A percentile compares a stretch with the other conserved stretches of the same genome.
These are phyloP conservation scores for Aplysia californica DNA, from an alignment of 1,140 invertebrate genomes.

Conservation along the genomic window DNA sequence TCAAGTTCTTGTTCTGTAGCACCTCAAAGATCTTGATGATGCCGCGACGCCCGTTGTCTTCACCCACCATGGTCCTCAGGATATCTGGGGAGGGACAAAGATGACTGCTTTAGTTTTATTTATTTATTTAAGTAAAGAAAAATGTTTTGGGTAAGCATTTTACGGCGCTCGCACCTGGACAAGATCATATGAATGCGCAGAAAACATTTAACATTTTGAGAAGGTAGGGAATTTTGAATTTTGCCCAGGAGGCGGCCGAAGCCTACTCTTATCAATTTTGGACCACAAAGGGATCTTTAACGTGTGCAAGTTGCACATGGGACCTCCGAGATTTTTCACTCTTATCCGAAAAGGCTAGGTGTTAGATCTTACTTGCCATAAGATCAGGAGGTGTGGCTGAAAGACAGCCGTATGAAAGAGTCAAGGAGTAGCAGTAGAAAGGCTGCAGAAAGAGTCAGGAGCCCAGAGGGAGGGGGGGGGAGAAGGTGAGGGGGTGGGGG, in stretches of 20 bases:
- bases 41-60: constrained; percentile 84
- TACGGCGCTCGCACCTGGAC: neutral
- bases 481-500: too few relatives aligned
- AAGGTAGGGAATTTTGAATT: neutral
- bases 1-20: constrained; percentile 85
- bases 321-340: too few relatives aligned
- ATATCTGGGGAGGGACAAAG: constrained; percentile 72
- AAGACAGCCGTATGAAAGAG: too few relatives aligned
- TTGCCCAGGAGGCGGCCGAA: neutral
- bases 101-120: neutral
- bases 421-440: too few relatives aligned
- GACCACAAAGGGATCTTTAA: too few relatives aligned
- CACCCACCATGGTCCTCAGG: constrained; percentile 84
- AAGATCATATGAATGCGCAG: neutral
- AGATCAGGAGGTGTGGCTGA: too few relatives aligned
- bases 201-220: neutral
- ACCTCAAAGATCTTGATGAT: constrained; percentile 88
- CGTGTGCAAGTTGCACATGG: too few relatives aligned
- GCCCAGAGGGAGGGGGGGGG: too few relatives aligned
- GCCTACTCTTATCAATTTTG: too few relatives aligned
- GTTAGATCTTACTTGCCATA: too few relatives aligned
- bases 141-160: neutral
- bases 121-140: neutral
- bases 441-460: too few relatives aligned
- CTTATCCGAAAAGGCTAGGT: too few relatives aligned